Base-by-base conservation (phyloP, 2,888 invertebrate genomes). In the Capitulum mitella region DNA sequence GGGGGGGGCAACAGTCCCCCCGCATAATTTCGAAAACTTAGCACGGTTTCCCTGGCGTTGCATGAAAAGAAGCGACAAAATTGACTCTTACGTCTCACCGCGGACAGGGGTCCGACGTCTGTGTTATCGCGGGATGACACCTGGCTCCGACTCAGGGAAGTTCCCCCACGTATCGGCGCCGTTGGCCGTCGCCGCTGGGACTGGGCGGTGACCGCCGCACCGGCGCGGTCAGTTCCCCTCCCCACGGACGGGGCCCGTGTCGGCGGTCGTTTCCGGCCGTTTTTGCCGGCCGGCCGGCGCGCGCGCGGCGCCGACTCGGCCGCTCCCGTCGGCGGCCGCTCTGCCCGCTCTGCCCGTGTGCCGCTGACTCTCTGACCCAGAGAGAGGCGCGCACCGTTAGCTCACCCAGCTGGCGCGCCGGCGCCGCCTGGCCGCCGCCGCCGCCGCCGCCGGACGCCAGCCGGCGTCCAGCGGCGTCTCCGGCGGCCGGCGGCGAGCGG, bases 351-450 rank as follows among this genome's bases (percentile, higher is more conserved):
- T 61, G 61, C 32, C 58, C 61, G 32, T n/a, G 32, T n/a, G 61
- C 61, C 61, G 29, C 61, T 61, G 61, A 32, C 61, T 61, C n/a
- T 61, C 32, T 61, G 61, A 61, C 61, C 61, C 61, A 61, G 61
- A 61, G 61, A 61, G 61, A 61, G 14, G 61, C 22, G 22, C 12
- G 61, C 61, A 61, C 61, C 61, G 61, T 61, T 61, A 61, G 32
- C 14, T 16, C 2, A 16, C n/a, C 32, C 61, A 61, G 61, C 61
- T 61, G 61, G 61, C 58, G 58, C 32, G n/a, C 61, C 61, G 32
- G 5, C 14, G 61, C 29, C 61, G 61, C 19, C 51, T 51, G 22
- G 32, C 61, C 32, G n/a, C 61, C 58, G 61, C 16, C 10, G 61
- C 61, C 32, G 61, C 61, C 16, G 32, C 32, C 32, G 32, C 5